Base-by-base conservation (phyloP, 30 jellyfish, hydroid and myxozoan species). In the Chironex yamaguchii region DNA sequence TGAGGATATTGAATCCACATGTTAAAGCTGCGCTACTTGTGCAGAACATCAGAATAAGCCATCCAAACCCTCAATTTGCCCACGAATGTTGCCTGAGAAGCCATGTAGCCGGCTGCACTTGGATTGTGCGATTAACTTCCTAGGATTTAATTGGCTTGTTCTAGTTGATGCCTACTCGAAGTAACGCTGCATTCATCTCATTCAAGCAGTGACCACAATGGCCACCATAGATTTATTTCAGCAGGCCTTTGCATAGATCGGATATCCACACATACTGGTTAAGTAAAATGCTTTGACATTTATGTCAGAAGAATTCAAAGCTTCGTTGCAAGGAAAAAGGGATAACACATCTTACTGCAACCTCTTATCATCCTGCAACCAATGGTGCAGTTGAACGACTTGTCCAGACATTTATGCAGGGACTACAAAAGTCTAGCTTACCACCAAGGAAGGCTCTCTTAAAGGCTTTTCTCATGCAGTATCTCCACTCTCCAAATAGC, bases 311-410 rank as follows among this genome's bases (percentile, higher is more conserved):
- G 86, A 78, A 78, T 78, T 78, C 24, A 9, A 62, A 27, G 51
- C 51, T 2, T 78, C 25, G 69, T n/a, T 52, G 68, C 33, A 63
- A 24, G 75, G 78, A 50, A 1, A 78, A 52, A 31, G 84, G 84
- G 23, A 76, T 76, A 3, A 3, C 12, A 1, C 76, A 78, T 78
- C 28, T 78, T 3, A 78, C 89, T 4, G 68, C 62, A 52, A 62
- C 90, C 4, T 77, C 85, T 48, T 78, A 78, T 22, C 90, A 78
- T 30, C 49, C 90, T n/a, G n/a, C n/a, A n/a, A n/a, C n/a, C n/a
- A n/a, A n/a, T n/a, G n/a, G n/a, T n/a, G n/a, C n/a, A n/a, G n/a
- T n/a, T n/a, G n/a, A n/a, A n/a, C n/a, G 69, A 68, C 82, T 78
- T n/a, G 25, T 48, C 4, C 87, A 49, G 49, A 3, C 87, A 25